phyloP scores from a whole-genome alignment of 2,113 vertebrate genomes.

The Eleginops maclovinus region DNA sequence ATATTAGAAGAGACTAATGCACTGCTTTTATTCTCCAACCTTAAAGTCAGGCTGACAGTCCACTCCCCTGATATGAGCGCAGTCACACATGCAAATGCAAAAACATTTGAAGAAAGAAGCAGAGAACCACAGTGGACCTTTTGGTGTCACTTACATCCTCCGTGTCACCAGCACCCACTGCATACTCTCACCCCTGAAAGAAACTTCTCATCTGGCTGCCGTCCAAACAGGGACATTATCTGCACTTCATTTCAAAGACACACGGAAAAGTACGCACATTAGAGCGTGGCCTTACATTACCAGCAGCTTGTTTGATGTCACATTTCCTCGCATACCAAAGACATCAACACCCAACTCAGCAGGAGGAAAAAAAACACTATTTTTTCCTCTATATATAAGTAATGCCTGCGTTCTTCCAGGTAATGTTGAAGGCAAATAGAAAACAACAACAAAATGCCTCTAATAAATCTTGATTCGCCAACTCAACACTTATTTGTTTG shows the following conservation, averaged over 20 bases:
- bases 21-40: slow-evolving; percentile 67
- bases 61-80: slow-evolving; percentile 11
- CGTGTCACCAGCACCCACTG: slow-evolving; percentile 20
- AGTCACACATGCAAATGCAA: slow-evolving; percentile 39
- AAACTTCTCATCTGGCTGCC: slow-evolving; percentile 56
- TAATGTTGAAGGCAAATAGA: slow-evolving; percentile 40
- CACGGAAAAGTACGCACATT: slow-evolving; percentile 43
- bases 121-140: slow-evolving; percentile 6
- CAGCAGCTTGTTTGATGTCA: slow-evolving; percentile 59
- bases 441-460: slow-evolving; percentile 46
- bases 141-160: slow-evolving; percentile 22
- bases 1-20: slow-evolving; percentile 67
- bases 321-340: slow-evolving; percentile 43
- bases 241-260: slow-evolving; percentile 69
- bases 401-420: slow-evolving; percentile 34
- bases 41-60: slow-evolving; percentile 32
- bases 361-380: neutral
- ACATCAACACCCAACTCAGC: slow-evolving; percentile 10
- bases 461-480: slow-evolving; percentile 78
- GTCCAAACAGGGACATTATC: slow-evolving; percentile 60
- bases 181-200: slow-evolving; percentile 24
- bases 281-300: slow-evolving; percentile 43
- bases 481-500: slow-evolving; percentile 62
- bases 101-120: slow-evolving; percentile 29
- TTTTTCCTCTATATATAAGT: slow-evolving; percentile 14